Percentiles rank a stretch among this genome's conserved stretches.
Conservation (phyloP, 2,888 invertebrate genomes). For the Octonoba sinensis region DNA sequence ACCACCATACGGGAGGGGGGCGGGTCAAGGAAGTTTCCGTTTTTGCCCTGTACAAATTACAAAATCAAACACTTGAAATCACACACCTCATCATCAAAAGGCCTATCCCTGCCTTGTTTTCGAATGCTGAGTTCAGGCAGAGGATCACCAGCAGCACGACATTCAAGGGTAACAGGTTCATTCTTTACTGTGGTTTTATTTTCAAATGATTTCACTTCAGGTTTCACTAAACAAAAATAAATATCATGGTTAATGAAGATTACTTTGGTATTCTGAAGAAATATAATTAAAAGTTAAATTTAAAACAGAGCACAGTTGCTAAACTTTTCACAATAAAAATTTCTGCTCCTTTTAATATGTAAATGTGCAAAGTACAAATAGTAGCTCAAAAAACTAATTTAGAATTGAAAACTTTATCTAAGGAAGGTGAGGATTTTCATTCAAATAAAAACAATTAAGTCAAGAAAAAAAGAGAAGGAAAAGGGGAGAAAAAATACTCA, state of each 20-base stretch:
- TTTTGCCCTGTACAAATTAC: no score
- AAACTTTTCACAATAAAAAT: no score
- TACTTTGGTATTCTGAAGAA: background rate
- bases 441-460: background rate
- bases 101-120: constrained; percentile 77
- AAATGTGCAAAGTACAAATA: no score
- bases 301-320: no score
- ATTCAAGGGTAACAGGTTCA: constrained; percentile 75
- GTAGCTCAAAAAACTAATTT: no score
- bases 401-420: background rate
- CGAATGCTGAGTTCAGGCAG: constrained; percentile 86
- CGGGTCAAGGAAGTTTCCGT: no score
- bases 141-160: constrained; percentile 85
- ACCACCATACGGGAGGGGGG: no score
- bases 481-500: constrained; percentile 17
- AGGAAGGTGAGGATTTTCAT: background rate
- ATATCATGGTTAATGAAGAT: background rate
- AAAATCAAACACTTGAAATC: background rate
- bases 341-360: no score
- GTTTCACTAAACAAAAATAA: constrained; percentile 45
- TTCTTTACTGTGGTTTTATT: constrained; percentile 59
- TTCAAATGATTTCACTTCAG: constrained; percentile 58
- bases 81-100: constrained; percentile 55
- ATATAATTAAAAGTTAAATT: no score
- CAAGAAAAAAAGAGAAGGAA: background rate